Evolutionary conservation across 2,888 invertebrate genomes (phyloP), one percentile per base, ranked within the genome.

Genomic region (Drosophila planitibia): DNA sequence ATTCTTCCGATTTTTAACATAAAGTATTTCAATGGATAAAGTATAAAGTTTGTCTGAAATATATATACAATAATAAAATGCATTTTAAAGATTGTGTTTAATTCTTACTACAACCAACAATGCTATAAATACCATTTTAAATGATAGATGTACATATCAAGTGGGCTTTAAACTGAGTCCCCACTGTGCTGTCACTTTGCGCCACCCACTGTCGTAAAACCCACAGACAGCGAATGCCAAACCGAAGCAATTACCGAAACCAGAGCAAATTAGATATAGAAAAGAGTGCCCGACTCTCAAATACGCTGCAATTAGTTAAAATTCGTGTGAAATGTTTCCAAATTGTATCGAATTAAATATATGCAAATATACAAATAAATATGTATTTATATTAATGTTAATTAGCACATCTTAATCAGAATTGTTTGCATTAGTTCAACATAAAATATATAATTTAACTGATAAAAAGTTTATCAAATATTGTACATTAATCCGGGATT

Each of bases 161-260:
- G 44, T 47, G 47, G 47, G 2, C 47, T 3, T 47, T 22, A 9
- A 9, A 16, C n/a, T 14, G n/a, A 7, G n/a, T 47, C 6, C 0
- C 22, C 80, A 77, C 79, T 70, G 62, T 65, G 28, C 44, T 14
- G 22, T 10, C 19, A 4, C 32, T 3, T 10, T 19, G 49, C 5
- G 3, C 16, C 61, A 37, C 25, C 28, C 33, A 35, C 44, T 47
- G 28, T 33, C 28, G 30, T n/a, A 39, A 68, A 44, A 55, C 32
- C 55, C 37, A 39, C 60, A 54, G 68, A 73, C 64, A 54, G 32
- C 49, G 62, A 69, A 72, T 58, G 49, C 62, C 68, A 61, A 69
- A 61, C 67, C 57, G 52, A 49, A 70, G 49, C 35, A 61, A 54
- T 47, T 59, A 63, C 67, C 32, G 49, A 30, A 72, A 54, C 53